A percentile compares a stretch with the other conserved stretches of the same genome.
Evolutionary conservation across 2,797 vertebrate species (phyloP).

Genomic region (Amblyraja radiata): DNA sequence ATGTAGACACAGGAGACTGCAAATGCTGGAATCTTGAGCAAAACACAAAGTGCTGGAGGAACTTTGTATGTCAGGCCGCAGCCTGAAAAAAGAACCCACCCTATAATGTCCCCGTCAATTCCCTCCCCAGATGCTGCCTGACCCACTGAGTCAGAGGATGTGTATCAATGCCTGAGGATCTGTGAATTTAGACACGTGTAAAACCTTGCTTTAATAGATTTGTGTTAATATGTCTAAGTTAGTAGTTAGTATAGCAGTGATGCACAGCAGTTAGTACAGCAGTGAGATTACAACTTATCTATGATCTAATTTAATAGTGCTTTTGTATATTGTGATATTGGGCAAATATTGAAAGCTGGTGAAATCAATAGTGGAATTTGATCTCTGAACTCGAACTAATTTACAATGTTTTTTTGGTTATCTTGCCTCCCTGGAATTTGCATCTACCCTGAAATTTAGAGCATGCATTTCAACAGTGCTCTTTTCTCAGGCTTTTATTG

Average conservation of each 20-base stretch:
- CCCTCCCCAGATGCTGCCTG: no score
- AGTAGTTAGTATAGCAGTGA: no score
- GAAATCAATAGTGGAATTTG: background rate
- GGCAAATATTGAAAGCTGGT: background rate
- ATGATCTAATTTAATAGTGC: background rate
- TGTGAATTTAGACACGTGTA: no score
- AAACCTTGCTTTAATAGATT: background rate
- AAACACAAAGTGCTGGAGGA: no score
- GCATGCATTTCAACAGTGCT: background rate
- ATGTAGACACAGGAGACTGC: no score
- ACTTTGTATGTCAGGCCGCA: no score
- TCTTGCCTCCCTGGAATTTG: slow-evolving; percentile 39
- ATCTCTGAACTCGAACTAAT: background rate
- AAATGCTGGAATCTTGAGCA: no score
- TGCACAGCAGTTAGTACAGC: background rate
- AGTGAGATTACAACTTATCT: background rate
- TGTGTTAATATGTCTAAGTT: background rate
- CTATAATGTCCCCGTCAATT: no score
- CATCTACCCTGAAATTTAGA: background rate
- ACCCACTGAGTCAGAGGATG: no score
- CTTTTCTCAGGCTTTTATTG: background rate
- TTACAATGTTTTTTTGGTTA: background rate
- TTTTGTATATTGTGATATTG: background rate
- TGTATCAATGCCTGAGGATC: no score
- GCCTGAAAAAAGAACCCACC: no score